Conservation (phyloP, 2,797 vertebrate genomes). For the Platalea minor region DNA sequence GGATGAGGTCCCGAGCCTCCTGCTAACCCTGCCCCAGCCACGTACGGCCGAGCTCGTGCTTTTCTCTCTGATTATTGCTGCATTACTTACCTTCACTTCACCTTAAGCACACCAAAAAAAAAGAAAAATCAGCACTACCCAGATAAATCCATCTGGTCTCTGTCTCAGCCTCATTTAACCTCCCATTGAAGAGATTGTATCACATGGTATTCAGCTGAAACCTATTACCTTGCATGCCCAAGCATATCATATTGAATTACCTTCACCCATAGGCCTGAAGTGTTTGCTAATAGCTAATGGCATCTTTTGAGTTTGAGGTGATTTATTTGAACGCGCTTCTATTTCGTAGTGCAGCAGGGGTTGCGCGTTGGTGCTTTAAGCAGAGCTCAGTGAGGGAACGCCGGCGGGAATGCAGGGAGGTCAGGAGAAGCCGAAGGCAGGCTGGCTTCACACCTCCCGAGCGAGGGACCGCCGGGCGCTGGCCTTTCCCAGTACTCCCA, state of each 20-base stretch:
- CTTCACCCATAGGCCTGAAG: not conserved
- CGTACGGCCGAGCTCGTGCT: not conserved
- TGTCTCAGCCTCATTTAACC: conserved; percentile 64
- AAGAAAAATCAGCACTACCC: not conserved
- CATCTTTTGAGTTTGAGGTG: conserved; percentile 26
- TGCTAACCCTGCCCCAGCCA: not conserved
- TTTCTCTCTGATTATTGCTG: not conserved
- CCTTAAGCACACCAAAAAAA: conserved; percentile 14
- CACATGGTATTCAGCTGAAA: conserved; percentile 57
- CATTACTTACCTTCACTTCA: conserved; percentile 41
- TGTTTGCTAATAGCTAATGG: conserved; percentile 43
- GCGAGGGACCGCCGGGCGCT: fast-evolving
- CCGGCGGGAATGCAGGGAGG: fast-evolving
- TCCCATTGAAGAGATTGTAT: conserved; percentile 47
- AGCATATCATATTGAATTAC: conserved; percentile 69
- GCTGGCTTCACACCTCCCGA: fast-evolving
- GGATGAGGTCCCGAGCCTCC: not conserved
- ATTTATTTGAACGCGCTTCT: conserved; percentile 7
- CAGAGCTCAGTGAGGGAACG: not conserved
- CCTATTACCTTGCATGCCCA: conserved; percentile 65
- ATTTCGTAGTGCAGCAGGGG: not conserved
- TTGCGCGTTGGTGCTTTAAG: not conserved
- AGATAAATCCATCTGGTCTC: conserved; percentile 67
- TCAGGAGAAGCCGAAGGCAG: not conserved
- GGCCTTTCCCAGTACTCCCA: not conserved